phyloP scores from a whole-genome alignment of 2,113 vertebrate species.

The Enhydra lutris region DNA sequence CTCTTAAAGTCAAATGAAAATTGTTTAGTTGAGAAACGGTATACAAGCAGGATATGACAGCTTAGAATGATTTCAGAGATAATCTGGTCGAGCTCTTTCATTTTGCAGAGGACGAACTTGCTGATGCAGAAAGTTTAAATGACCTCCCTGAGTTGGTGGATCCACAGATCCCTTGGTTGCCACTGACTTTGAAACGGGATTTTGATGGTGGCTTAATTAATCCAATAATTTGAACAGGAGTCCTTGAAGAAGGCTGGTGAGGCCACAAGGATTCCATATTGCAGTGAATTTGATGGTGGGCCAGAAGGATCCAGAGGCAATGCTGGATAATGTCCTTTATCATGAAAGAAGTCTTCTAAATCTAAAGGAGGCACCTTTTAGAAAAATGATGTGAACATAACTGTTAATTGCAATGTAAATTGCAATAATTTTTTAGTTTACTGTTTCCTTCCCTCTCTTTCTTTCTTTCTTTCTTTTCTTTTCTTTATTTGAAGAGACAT shows the following conservation, averaged over 20 bases:
- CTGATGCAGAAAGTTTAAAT: neutral
- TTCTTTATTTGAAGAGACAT: neutral
- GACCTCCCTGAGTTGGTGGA: neutral
- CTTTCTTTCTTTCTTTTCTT: fast-evolving
- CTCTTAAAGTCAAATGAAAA: conserved; percentile 40
- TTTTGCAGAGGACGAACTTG: neutral
- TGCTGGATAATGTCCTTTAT: neutral
- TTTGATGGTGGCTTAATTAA: neutral
- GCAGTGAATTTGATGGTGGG: neutral
- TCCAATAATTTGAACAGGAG: neutral
- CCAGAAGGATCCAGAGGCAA: neutral
- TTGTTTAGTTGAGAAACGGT: neutral
- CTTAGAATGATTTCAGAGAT: neutral
- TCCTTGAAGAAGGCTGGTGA: neutral
- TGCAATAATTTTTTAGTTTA: neutral
- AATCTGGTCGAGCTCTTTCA: neutral
- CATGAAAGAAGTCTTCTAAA: neutral
- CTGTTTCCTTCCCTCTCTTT: neutral
- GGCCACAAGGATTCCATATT: neutral
- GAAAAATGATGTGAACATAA: neutral
- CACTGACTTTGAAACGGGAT: neutral
- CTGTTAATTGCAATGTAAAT: neutral
- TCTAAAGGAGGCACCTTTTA: neutral
- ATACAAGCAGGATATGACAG: neutral
- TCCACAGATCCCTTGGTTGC: fast-evolving